A percentile compares a stretch with the other conserved stretches of the same genome.
Conservation (phyloP, 2,113 vertebrate genomes). For the Choloepus hoffmanni region DNA sequence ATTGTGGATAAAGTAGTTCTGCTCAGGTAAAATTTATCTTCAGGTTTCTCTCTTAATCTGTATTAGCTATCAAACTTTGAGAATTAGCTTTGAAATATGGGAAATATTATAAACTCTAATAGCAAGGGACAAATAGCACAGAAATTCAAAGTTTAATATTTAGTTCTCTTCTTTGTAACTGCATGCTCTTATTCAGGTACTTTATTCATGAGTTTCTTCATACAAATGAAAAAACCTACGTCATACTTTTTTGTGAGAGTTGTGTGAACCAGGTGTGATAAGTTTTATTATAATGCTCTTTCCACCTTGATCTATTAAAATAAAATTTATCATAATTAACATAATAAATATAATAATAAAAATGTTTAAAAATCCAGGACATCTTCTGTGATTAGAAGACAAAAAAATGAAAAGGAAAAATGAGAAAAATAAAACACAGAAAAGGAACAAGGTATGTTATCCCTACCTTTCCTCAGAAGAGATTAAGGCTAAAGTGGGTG, state of each 20-base stretch:
- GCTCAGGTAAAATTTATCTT: not conserved
- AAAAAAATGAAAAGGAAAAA: conserved; percentile 1
- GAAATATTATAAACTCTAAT: not conserved
- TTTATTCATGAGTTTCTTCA: not conserved
- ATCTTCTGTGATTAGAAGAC: not conserved
- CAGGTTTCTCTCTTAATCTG: not conserved
- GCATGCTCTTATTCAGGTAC: not conserved
- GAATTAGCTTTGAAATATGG: conserved; percentile 2
- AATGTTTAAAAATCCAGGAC: not conserved
- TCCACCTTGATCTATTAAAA: not conserved
- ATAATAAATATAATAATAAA: not conserved
- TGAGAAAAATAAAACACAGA: not conserved
- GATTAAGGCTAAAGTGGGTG: not conserved
- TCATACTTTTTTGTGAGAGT: not conserved
- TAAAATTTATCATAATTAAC: not conserved
- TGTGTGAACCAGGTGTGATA: not conserved
- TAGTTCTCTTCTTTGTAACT: not conserved
- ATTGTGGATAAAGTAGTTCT: not conserved
- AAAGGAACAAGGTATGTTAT: not conserved
- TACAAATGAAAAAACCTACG: not conserved
- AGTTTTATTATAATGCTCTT: not conserved
- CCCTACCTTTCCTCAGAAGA: not conserved
- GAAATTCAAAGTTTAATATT: not conserved
- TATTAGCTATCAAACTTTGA: not conserved
- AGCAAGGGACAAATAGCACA: not conserved